Percentiles rank a stretch among this genome's conserved stretches.
Conservation (phyloP, 2,797 vertebrate genomes). For the Peromyscus attwateri region DNA sequence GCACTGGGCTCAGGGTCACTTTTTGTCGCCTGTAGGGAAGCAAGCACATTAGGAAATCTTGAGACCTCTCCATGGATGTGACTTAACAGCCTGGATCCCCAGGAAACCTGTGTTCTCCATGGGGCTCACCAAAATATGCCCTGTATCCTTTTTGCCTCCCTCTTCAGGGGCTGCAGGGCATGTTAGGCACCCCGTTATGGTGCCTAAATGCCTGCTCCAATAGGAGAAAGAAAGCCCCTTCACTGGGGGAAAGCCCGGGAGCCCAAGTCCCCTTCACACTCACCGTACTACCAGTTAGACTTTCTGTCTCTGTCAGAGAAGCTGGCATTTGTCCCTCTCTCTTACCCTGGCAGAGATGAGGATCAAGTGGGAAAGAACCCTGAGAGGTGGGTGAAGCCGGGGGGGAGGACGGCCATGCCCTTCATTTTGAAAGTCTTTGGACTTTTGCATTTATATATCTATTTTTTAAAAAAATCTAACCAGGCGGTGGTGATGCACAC, state of each 20-base stretch:
- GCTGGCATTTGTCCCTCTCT: not conserved
- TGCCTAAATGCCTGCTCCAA: not conserved
- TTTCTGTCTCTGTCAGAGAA: not conserved
- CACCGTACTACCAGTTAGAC: not conserved
- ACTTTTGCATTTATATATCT: slow-evolving; percentile 69
- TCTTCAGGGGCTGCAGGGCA: not conserved
- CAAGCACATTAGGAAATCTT: not conserved
- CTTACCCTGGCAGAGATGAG: not conserved
- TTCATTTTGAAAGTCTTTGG: slow-evolving; percentile 73
- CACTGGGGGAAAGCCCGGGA: not conserved
- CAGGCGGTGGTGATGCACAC: not conserved
- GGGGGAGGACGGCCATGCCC: not conserved
- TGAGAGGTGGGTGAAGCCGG: not conserved
- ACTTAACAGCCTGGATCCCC: slow-evolving; percentile 6
- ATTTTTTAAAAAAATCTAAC: slow-evolving; percentile 59
- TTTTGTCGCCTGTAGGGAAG: not conserved
- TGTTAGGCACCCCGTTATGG: not conserved
- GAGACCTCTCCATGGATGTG: not conserved
- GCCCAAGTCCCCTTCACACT: not conserved
- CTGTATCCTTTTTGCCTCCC: not conserved
- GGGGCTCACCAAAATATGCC: not conserved
- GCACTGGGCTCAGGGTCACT: not conserved
- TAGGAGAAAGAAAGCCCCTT: not conserved
- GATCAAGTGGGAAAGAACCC: not conserved
- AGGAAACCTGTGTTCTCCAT: not conserved